These are phyloP conservation scores for Amphiprion percula DNA, from an alignment of 2,113 vertebrate genomes.

Conservation along the genomic window DNA sequence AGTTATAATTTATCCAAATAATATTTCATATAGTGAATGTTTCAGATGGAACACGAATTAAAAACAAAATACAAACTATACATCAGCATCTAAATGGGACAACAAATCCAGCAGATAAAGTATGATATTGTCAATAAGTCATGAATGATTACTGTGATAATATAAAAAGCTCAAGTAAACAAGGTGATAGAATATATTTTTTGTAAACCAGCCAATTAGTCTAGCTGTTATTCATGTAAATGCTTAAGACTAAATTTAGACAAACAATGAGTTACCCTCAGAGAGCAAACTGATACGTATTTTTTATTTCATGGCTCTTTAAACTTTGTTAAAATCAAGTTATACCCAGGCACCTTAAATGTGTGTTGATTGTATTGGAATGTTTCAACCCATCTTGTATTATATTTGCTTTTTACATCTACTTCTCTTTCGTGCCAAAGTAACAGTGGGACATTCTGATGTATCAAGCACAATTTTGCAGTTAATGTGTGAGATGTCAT, in stretches of 20 bases:
- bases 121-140: not conserved
- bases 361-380: too few relatives aligned
- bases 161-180: not conserved
- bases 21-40: not conserved
- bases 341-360: too few relatives aligned
- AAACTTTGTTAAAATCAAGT: too few relatives aligned
- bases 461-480: not conserved
- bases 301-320: too few relatives aligned
- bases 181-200: not conserved
- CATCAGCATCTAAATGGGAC: not conserved
- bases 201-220: not conserved
- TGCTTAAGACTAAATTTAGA: not conserved
- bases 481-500: slow-evolving; percentile 25
- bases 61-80: not conserved
- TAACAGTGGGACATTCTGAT: not conserved
- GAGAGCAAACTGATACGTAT: too few relatives aligned
- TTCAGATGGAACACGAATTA: not conserved
- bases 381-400: too few relatives aligned
- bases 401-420: not conserved
- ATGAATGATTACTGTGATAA: not conserved
- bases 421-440: not conserved
- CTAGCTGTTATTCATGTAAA: not conserved
- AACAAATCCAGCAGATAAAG: not conserved
- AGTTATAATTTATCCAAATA: not conserved
- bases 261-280: too few relatives aligned